Base-by-base conservation (phyloP, 2,113 vertebrate species). In the Clarias gariepinus region DNA sequence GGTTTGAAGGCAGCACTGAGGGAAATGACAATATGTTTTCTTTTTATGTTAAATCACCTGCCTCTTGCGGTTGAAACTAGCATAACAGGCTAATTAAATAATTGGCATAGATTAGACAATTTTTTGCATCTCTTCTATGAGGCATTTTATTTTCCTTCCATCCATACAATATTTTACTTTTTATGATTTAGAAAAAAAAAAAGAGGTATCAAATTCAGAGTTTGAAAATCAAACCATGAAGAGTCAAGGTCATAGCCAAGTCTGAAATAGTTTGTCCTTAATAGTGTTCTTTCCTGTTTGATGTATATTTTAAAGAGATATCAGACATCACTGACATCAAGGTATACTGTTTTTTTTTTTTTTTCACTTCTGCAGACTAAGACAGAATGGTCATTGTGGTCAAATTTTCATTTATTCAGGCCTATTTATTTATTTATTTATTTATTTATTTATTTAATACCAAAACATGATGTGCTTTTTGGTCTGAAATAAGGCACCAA, bases 1-100 rank as follows among this genome's bases (percentile, higher is more conserved):
- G 78, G n/a, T 33, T 52, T 85, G 78, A 89, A 92, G 90, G 90
- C 90, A 87, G 41, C 86, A 68, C 68, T 80, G 66, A 41, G n/a
- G 53, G 3, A 53, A 23, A 23, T 28, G 74, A 30, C 74, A 74
- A 19, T 74, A 47, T 47, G 16, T 74, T 74, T 47, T 47, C 0
- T 19, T 74, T 21, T 47, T 21, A 4, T 23, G 19, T 63, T 11
- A 74, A 74, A 25, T 23, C 71, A 47, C 19, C 21, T 52, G 73
- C 73, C 73, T 41, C 73, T 76, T 3, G 21, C 53, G 41, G 41
- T 53, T 52, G 23, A 76, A 76, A n/a, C 2, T 52, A 23, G 73
- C n/a, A 76, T 5, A 76, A n/a, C 41, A 52, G 2, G 36, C 4
- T 52, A 52, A 76, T 76, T 76, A 76, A n/a, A n/a, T n/a, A n/a